These are phyloP conservation scores for Calcarius lapponicus DNA, from an alignment of 2,797 vertebrate species.

Conservation along the genomic window DNA sequence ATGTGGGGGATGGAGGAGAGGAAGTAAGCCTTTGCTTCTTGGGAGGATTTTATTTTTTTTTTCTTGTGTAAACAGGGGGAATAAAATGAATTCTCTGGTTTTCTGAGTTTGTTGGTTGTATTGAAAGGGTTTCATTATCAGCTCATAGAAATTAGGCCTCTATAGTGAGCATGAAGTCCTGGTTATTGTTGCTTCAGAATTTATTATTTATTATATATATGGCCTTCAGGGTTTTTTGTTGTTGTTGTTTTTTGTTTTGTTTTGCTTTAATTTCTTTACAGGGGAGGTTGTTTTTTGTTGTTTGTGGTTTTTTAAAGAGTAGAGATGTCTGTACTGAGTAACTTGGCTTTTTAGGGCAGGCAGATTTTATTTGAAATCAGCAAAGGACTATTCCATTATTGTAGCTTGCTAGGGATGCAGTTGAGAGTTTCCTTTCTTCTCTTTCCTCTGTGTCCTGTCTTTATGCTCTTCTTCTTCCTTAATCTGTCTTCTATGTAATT, in stretches of 20 bases:
- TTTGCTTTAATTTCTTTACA: background rate
- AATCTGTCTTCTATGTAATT: background rate
- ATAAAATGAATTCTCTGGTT: background rate
- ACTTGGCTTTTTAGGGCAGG: background rate
- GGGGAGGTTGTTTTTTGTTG: background rate
- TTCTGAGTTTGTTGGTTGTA: background rate
- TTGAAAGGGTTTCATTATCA: background rate
- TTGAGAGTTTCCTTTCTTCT: background rate
- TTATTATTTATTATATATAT: background rate
- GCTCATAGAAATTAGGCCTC: background rate
- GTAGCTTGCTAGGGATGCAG: background rate
- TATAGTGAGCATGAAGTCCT: background rate
- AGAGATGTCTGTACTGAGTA: background rate
- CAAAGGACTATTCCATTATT: background rate
- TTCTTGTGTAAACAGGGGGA: background rate
- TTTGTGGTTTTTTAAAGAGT: fast-evolving
- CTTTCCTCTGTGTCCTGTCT: background rate
- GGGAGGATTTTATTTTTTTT: background rate
- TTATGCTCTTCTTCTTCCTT: background rate
- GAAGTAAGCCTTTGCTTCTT: background rate
- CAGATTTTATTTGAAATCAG: background rate
- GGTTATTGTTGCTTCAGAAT: background rate
- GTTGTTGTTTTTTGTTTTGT: background rate
- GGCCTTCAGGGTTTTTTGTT: background rate
- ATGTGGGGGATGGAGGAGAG: fast-evolving